phyloP scores from a whole-genome alignment of 2,797 vertebrate species.

The Poecilia picta region DNA sequence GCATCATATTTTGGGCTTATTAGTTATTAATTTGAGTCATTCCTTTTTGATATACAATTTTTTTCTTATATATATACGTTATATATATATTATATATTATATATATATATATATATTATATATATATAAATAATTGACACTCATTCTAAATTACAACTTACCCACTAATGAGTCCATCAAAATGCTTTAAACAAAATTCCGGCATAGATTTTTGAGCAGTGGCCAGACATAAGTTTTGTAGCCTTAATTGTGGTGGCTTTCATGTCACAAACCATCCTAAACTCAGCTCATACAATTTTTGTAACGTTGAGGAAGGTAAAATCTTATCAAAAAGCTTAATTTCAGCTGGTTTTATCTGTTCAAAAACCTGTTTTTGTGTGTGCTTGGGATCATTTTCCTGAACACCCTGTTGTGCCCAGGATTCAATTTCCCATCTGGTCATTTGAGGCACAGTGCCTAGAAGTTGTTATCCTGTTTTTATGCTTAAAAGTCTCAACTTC shows the following conservation, averaged over 20 bases:
- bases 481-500: not conserved
- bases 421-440: not conserved
- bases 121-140: not conserved
- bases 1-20: not conserved
- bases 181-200: not conserved
- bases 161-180: not conserved
- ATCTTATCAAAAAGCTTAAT: not conserved
- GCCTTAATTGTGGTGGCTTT: not conserved
- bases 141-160: not conserved
- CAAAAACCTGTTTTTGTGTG: not conserved
- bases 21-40: not conserved
- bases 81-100: no score
- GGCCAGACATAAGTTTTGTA: not conserved
- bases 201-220: not conserved
- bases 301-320: not conserved
- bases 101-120: no score
- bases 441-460: not conserved
- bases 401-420: not conserved
- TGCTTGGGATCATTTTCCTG: not conserved
- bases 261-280: not conserved
- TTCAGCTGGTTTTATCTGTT: not conserved
- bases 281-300: not conserved
- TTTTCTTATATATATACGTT: no score
- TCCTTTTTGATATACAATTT: not conserved
- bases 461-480: not conserved